Evolutionary conservation across 2,888 invertebrate genomes (phyloP).

Genomic region (Axea sp.): DNA sequence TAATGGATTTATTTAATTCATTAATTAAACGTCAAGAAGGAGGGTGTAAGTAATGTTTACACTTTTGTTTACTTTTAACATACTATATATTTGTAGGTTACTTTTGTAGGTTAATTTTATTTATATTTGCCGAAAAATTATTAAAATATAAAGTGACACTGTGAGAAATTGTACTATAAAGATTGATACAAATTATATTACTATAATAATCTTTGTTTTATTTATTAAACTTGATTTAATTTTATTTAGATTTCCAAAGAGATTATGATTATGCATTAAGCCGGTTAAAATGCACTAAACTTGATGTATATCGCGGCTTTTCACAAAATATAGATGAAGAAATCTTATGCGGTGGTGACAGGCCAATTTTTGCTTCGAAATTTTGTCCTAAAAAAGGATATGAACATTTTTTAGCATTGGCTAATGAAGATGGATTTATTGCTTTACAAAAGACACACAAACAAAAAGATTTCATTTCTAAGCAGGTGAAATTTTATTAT

Average conservation of each 20-base stretch:
- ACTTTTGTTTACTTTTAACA: background rate
- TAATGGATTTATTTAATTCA: constrained; percentile 52
- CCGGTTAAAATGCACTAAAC: constrained; percentile 83
- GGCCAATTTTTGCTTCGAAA: constrained; percentile 90
- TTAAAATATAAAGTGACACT: no score
- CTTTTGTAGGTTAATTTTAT: background rate
- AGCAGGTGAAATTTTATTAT: constrained; percentile 80
- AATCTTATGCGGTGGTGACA: background rate
- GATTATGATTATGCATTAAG: constrained; percentile 84
- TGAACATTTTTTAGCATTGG: constrained; percentile 88
- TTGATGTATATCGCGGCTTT: constrained; percentile 84
- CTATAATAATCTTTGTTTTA: no score
- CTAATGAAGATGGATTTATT: constrained; percentile 91
- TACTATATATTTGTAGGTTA: background rate
- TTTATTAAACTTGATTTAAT: no score
- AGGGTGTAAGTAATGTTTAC: constrained; percentile 68
- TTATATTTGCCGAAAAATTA: no score
- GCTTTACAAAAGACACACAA: constrained; percentile 80
- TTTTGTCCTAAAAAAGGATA: constrained; percentile 85
- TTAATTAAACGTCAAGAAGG: constrained; percentile 72
- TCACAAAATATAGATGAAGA: constrained; percentile 12
- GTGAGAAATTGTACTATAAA: no score
- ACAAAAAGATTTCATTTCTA: constrained; percentile 69
- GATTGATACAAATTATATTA: no score
- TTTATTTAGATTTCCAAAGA: constrained; percentile 65